phyloP scores from a whole-genome alignment of 2,797 vertebrate species.

The Margarornis squamiger region DNA sequence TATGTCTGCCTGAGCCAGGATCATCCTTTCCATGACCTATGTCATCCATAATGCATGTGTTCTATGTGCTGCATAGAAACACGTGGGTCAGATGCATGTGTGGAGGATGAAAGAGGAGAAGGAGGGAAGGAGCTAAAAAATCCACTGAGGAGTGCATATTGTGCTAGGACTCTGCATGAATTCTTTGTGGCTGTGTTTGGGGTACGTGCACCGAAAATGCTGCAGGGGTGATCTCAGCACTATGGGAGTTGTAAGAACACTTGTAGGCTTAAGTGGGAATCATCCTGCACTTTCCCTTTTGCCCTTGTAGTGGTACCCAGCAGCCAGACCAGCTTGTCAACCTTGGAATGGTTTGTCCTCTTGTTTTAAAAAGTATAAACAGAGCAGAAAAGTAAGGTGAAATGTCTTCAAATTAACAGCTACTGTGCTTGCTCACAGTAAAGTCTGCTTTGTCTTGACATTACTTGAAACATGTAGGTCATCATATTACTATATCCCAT shows the following conservation, averaged over 20 bases:
- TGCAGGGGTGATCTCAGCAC: not conserved
- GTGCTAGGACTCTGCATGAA: not conserved
- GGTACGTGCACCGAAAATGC: not conserved
- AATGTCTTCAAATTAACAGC: not conserved
- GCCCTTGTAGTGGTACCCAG: not conserved
- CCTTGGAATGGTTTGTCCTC: not conserved
- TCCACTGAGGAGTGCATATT: not conserved
- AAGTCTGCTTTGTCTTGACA: not conserved
- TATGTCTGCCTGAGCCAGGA: conserved; percentile 27
- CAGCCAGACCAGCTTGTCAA: not conserved
- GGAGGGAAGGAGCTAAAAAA: not conserved
- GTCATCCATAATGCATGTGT: conserved; percentile 29
- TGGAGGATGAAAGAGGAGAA: not conserved
- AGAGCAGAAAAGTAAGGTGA: not conserved
- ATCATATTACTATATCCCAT: not conserved
- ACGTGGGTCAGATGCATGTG: not conserved
- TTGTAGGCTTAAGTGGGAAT: not conserved
- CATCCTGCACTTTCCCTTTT: not conserved
- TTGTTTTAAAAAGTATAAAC: not conserved
- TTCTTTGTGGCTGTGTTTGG: not conserved
- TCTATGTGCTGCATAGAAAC: conserved; percentile 28
- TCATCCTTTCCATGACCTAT: conserved; percentile 3
- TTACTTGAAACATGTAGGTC: not conserved
- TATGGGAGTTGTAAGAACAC: not conserved
- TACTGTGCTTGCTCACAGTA: not conserved